Evolutionary conservation across 2,797 vertebrate species (phyloP), one percentile per base, ranked within the genome.

Genomic region (Protonibea diacanthus): DNA sequence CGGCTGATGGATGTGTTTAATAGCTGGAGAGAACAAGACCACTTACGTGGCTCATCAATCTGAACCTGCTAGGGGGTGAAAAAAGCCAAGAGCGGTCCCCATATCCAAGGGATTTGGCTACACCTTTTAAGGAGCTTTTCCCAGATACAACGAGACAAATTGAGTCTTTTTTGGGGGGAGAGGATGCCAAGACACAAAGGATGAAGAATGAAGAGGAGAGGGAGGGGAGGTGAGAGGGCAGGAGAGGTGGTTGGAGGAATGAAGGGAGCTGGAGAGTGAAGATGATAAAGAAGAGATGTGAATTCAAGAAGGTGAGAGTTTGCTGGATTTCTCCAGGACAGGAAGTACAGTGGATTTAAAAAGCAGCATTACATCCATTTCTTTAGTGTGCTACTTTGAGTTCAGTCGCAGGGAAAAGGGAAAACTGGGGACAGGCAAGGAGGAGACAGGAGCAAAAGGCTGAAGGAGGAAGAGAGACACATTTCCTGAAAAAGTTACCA

Each of bases 1-100:
- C 77, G 76, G 78, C 89, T 92, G 91, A 95, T 92, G 85, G 88
- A 95, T 93, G 90, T 20, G 59, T 92, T 92, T 89, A 93, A 94
- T 93, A 94, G 92, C 79, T 78, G 80, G 47, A 88, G 89, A 88
- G 93, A 95, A 91, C 76, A 74, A 92, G 89, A 91, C 87, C 91
- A 93, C 90, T 93, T 93, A 91, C 18, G 17, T n/a, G 57, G 82
- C 60, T 61, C 77, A 95, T 95, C 87, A 92, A 93, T 95, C 90
- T 91, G 52, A 55, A 81, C 66, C 59, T 84, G 47, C 77, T 52
- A 14, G 53, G 78, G 86, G 86, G 80, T 74, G 82, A 84, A 89
- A 87, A 84, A 89, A 85, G 52, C 84, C 71, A 74, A 78, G 58
- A 80, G 61, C 44, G 78, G 57, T 83, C 83, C 90, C 59, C 53